Base-by-base conservation (phyloP, 2,113 vertebrate genomes). In the Rallus limicola region DNA sequence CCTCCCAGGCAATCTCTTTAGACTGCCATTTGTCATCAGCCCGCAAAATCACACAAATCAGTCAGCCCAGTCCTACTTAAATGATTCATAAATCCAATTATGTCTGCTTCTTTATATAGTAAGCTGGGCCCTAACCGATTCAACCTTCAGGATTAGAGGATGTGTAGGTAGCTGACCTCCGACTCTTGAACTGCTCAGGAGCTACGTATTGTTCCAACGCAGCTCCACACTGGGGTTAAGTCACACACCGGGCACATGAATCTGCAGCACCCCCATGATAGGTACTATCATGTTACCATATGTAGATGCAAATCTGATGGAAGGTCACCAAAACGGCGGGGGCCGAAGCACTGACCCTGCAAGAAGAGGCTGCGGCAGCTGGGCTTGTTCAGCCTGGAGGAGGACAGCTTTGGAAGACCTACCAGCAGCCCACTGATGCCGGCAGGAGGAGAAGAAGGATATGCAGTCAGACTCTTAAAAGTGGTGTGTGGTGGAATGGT, bases 31-130 rank as follows among this genome's bases (percentile, higher is more conserved):
- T 92, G 84, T 95, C 95, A 97, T 95, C 95, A 86, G 94, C 70
- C 84, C 65, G 63, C 59, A 95, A 96, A 96, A 95, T 95, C 79
- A 92, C 87, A 90, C 84, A 91, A 92, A 95, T 93, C 83, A 93
- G 77, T 89, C 65, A 95, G 69, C 81, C 92, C 81, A 79, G 86
- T 79, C 48, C 93, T 95, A 88, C 79, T 80, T 82, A 95, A 95
- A 96, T 68, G 72, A 95, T 95, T 96, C 96, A 95, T 60, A 89
- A 97, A 96, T 96, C 94, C 95, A 93, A 88, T 96, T 97, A 96
- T 0, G 0, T 52, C 53, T 0, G 1, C 48, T 93, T 95, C 95
- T 83, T 86, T 95, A 94, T 86, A 93, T 88, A 96, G 96, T 46
- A 92, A 84, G 6, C 69, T 81, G 33, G 83, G 52, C 26, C 84